Evolutionary conservation across 2,888 invertebrate genomes (phyloP).

Genomic region (Cancer borealis): DNA sequence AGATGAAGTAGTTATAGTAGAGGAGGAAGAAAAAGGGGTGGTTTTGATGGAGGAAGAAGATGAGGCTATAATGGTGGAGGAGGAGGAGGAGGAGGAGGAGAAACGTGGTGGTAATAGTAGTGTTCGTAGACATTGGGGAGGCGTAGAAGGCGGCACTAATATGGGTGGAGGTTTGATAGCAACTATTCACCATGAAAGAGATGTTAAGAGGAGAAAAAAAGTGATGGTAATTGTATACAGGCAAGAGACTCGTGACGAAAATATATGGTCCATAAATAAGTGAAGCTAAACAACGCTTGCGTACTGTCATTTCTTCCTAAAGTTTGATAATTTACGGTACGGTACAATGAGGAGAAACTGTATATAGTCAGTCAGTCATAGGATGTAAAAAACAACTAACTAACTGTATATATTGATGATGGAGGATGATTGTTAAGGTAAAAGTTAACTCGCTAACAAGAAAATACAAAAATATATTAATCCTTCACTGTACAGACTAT

Average conservation of each 20-base stretch:
- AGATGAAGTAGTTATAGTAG: background rate
- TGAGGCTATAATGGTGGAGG: background rate
- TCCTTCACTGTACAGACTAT: too few species aligned
- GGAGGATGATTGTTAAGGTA: too few species aligned
- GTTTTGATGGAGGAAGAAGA: background rate
- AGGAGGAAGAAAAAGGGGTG: background rate
- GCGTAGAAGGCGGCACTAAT: background rate
- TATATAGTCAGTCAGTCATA: too few species aligned
- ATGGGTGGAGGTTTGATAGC: slow-evolving; percentile 9
- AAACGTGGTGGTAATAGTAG: background rate
- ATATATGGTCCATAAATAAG: background rate
- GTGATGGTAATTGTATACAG: background rate
- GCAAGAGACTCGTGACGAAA: background rate
- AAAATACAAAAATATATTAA: too few species aligned
- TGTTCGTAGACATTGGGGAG: background rate
- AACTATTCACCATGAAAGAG: background rate
- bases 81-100: slow-evolving; percentile 23
- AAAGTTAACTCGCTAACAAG: too few species aligned
- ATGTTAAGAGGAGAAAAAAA: background rate
- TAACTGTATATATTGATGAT: background rate
- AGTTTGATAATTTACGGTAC: background rate
- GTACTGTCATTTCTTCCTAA: background rate
- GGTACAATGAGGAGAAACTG: background rate
- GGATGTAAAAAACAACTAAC: too few species aligned
- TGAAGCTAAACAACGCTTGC: background rate